Evolutionary conservation across 1,140 invertebrate genomes (phyloP).

Genomic region (Ladona fulva): DNA sequence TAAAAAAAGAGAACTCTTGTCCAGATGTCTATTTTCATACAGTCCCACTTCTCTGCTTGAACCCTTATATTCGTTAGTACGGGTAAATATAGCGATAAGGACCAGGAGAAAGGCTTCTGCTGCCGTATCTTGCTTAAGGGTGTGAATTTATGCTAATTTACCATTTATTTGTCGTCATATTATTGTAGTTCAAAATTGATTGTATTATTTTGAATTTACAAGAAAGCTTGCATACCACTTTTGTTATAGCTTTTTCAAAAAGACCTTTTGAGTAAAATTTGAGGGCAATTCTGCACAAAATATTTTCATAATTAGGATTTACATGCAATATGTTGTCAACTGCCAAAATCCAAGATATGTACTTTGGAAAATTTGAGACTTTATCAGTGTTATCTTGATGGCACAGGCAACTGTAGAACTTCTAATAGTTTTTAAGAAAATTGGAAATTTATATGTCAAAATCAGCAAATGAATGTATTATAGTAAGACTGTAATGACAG

Average conservation of each 20-base stretch:
- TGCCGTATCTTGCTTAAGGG: neutral
- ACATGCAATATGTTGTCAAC: neutral
- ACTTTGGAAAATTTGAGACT: conserved; percentile 1
- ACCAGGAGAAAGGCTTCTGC: neutral
- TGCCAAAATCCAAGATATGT: neutral
- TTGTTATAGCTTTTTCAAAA: neutral
- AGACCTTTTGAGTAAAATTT: neutral
- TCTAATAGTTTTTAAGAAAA: neutral
- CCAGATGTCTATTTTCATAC: conserved; percentile 9
- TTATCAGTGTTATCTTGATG: neutral
- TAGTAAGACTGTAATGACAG: neutral
- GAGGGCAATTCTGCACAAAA: neutral
- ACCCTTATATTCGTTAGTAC: neutral
- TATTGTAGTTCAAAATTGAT: neutral
- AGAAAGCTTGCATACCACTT: neutral
- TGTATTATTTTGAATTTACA: neutral
- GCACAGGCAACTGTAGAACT: neutral
- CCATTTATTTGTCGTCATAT: neutral
- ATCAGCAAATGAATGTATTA: neutral
- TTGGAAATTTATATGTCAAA: neutral
- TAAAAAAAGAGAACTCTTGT: neutral
- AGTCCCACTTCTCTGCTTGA: neutral
- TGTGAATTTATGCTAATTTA: neutral
- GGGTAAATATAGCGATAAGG: neutral
- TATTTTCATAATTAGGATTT: neutral